phyloP scores from a whole-genome alignment of 1,140 invertebrate species.

The Plutomurus gul region DNA sequence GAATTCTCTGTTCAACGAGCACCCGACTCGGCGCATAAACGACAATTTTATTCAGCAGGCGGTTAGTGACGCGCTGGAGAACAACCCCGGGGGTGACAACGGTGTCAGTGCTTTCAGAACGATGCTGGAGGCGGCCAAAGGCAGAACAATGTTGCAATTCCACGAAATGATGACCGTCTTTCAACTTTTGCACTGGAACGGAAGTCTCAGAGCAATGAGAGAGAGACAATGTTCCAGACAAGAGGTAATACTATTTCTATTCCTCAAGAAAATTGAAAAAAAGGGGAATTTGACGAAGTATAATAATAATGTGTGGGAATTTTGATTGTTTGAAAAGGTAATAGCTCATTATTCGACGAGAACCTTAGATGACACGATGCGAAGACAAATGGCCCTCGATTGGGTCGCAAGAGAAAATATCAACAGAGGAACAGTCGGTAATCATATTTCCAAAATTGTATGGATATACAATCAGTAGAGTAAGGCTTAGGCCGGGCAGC shows the following conservation, averaged over 20 bases:
- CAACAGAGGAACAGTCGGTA: constrained; percentile 28
- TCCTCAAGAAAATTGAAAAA: background rate
- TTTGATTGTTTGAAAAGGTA: constrained; percentile 67
- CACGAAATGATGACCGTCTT: constrained; percentile 97
- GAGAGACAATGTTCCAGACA: constrained; percentile 88
- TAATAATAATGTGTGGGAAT: background rate
- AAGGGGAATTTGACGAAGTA: background rate
- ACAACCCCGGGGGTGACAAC: constrained; percentile 70
- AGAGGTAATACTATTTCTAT: constrained; percentile 39
- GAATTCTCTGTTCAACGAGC: constrained; percentile 97
- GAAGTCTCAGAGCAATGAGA: constrained; percentile 82
- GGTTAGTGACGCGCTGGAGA: constrained; percentile 75
- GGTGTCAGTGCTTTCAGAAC: constrained; percentile 93
- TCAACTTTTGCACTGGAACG: constrained; percentile 94
- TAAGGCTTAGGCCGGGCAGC: too few species aligned
- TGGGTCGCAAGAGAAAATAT: constrained; percentile 76
- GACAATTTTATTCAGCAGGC: constrained; percentile 94
- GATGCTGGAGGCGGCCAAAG: constrained; percentile 91
- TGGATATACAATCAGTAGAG: too few species aligned
- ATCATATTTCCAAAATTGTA: background rate
- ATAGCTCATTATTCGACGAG: constrained; percentile 92
- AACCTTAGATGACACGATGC: constrained; percentile 87
- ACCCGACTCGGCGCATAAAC: constrained; percentile 87
- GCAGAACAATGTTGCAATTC: constrained; percentile 92
- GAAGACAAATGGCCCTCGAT: constrained; percentile 92